Percentiles rank a stretch among this genome's conserved stretches.
Evolutionary conservation across 2,888 invertebrate species (phyloP).

Genomic region (Rhimphoctona megacephalus): DNA sequence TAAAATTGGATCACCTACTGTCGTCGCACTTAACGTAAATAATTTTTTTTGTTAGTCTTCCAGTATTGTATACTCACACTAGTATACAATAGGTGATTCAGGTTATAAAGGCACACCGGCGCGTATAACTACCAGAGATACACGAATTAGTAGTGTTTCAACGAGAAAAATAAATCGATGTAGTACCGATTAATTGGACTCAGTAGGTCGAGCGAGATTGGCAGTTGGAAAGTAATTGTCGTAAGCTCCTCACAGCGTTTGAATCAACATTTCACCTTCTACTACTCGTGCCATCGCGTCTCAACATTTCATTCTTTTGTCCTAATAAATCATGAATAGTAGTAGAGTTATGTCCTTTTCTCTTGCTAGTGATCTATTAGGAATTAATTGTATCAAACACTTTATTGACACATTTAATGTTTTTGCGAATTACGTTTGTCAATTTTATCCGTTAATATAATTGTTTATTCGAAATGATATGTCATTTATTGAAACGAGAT

Average conservation of each 20-base stretch:
- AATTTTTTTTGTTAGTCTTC: slow-evolving; percentile 21
- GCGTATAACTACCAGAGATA: slow-evolving; percentile 1
- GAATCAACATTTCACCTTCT: slow-evolving; percentile 6
- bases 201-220: slow-evolving; percentile 30
- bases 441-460: neutral
- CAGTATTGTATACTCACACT: neutral
- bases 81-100: neutral
- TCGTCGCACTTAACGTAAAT: neutral
- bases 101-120: slow-evolving; percentile 1
- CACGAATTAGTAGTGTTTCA: slow-evolving; percentile 30
- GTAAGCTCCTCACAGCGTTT: slow-evolving; percentile 22
- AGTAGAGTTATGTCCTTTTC: neutral
- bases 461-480: neutral
- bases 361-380: neutral
- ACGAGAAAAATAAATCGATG: slow-evolving; percentile 58
- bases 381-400: neutral
- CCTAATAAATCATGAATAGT: neutral
- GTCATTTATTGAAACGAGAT: too few species aligned
- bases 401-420: neutral
- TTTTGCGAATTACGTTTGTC: neutral
- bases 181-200: slow-evolving; percentile 55
- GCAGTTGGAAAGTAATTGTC: slow-evolving; percentile 56
- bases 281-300: neutral
- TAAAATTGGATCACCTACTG: neutral
- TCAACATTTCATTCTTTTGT: slow-evolving; percentile 56